Evolutionary conservation across 2,113 vertebrate genomes (phyloP), one percentile per base, ranked within the genome.

Genomic region (Etheostoma cragini): DNA sequence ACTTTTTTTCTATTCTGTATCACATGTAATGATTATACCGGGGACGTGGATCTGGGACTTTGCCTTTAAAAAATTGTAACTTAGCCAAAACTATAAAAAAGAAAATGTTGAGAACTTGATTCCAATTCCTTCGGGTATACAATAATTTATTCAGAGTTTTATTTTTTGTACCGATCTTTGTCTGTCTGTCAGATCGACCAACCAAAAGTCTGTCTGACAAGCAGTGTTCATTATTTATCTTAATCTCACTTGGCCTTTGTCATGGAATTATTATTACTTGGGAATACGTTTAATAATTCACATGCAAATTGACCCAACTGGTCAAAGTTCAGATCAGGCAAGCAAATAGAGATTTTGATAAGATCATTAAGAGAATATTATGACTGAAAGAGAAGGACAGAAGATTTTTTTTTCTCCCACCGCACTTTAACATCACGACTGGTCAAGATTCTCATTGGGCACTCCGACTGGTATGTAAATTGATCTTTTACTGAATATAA

Each of bases 401-500:
- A 72, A 1, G 0, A 17, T 5, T 33, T 72, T 83, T 58, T 80
- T 72, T 26, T 49, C 12, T 50, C 15, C 60, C 38, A 22, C 1
- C 47, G 33, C 58, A 69, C 26, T 52, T 67, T 1, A 71, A 63
- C 16, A 54, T 52, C 45, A 50, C 1, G 19, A n/a, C 72, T 91
- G 73, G 72, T 87, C 42, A 80, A 81, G 85, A 84, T 47, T 90
- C 88, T 89, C 78, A 77, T 49, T 54, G 73, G 82, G 80, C 69
- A 72, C 75, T 67, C 62, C 68, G 78, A 88, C 78, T 89, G 89
- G 92, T 91, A 94, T 94, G 94, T 89, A 94, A 94, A 94, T 94
- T 94, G 90, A 92, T 94, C 88, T 88, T 92, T 93, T 91, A 89
- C 87, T 89, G 88, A 89, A 87, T 90, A 90, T 90, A 92, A 91